These are phyloP conservation scores for Apeira syringaria DNA, from an alignment of 2,888 invertebrate species.

Conservation along the genomic window DNA sequence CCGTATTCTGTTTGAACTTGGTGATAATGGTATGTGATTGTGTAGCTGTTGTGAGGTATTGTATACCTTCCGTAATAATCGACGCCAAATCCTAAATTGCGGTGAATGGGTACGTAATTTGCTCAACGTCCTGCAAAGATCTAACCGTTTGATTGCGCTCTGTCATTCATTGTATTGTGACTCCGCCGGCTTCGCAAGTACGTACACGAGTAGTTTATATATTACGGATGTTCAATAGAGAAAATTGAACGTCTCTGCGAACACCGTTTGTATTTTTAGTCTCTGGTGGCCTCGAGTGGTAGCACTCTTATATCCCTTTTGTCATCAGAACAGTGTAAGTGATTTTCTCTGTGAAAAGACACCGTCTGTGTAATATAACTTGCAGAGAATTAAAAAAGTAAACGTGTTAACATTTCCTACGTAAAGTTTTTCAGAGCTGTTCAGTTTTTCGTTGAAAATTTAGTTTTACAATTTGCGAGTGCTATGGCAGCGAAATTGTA, in stretches of 20 bases:
- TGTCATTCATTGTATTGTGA: slow-evolving; percentile 24
- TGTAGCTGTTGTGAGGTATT: slow-evolving; percentile 9
- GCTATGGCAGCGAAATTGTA: slow-evolving; percentile 7
- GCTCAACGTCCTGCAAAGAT: slow-evolving; percentile 30
- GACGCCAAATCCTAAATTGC: slow-evolving; percentile 27
- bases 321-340: slow-evolving; percentile 26
- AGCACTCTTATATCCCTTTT: slow-evolving; percentile 23
- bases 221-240: slow-evolving; percentile 22
- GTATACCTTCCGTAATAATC: slow-evolving; percentile 22
- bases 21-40: slow-evolving; percentile 12
- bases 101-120: slow-evolving; percentile 27
- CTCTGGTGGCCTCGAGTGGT: slow-evolving; percentile 12
- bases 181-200: slow-evolving; percentile 8
- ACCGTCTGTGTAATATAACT: slow-evolving; percentile 14
- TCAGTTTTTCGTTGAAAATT: slow-evolving; percentile 3
- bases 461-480: slow-evolving; percentile 7
- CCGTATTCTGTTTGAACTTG: slow-evolving; percentile 4
- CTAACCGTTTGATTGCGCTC: slow-evolving; percentile 29
- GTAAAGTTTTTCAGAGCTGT: not conserved
- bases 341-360: slow-evolving; percentile 18
- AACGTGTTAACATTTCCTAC: not conserved
- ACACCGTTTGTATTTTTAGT: slow-evolving; percentile 21
- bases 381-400: slow-evolving; percentile 1
- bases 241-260: slow-evolving; percentile 30
- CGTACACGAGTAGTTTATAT: not conserved